Evolutionary conservation across 2,113 vertebrate species (phyloP), one percentile per base, ranked within the genome.

Genomic region (Falcunculus frontatus): DNA sequence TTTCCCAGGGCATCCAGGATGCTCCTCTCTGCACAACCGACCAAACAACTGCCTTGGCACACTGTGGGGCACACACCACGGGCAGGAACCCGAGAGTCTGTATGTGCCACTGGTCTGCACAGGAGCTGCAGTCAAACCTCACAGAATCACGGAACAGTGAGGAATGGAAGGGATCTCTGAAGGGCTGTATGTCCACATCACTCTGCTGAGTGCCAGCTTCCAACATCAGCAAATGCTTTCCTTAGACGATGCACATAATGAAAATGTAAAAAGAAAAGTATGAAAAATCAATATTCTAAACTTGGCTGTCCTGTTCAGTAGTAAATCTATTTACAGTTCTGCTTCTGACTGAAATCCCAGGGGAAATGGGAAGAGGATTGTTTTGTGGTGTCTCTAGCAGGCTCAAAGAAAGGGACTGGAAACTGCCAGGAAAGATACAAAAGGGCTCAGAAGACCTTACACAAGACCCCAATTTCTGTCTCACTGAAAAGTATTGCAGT

Each of bases 201-300:
- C 35, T 76, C 53, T 50, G 63, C 46, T 62, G 42, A 75, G 7
- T 9, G 29, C 21, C 86, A 90, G 67, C 26, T 23, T 64, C 53
- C 30, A 82, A 47, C 41, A 10, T 26, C 20, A 90, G 82, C 47
- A 78, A 89, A 70, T 32, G 59, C 23, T 57, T 78, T 59, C 64
- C 84, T 59, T 26, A 65, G 37, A 65, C 6, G 13, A 92, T 35
- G 35, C 21, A 32, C 39, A 53, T 49, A 63, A 80, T 23, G 10
- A 93, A 69, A 79, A 87, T 10, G 26, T 39, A 64, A 87, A 82
- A 83, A 56, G 5, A 57, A 57, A 57, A 90, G 32, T 42, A 85
- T 16, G 47, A 86, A 87, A 93, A 87, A 90, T 39, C 93, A 79
- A 75, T 76, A 95, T 85, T 69, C 63, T 86, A 87, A 91, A 93